Evolutionary conservation across 2,888 invertebrate genomes (phyloP), one percentile per base, ranked within the genome.

Genomic region (Gymnosoma rotundatum): DNA sequence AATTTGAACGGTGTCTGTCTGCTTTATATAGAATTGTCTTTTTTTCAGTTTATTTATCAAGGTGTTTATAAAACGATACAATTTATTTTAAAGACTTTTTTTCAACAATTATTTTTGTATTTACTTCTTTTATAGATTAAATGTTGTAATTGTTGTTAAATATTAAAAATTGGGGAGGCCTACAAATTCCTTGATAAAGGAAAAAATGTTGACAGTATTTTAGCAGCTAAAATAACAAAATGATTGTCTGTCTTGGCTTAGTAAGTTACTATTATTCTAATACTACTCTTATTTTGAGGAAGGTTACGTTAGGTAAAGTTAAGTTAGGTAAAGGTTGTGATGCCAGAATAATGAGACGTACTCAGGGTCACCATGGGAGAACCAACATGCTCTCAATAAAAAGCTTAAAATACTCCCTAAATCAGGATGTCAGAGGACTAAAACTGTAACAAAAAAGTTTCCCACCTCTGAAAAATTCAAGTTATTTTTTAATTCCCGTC

Each of bases 81-180:
- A 54, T 78, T 52, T 45, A 38, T 66, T 0, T 75, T 66, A 21
- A 6, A 16, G 52, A 50, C 7, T n/a, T 36, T 61, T 36, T 61
- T 36, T 1, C 3, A 75, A 66, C 48, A 32, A 78, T 54, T 72
- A 54, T 45, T 54, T 52, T 54, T 60, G 32, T 52, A 61, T 38
- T 21, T 54, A 38, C 21, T 61, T 69, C 48, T 60, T 48, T 69
- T 32, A 12, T 16, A 54, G 48, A 50, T 72, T 79, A n/a, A 54
- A 67, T 16, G 70, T 54, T 75, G 83, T 83, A 83, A 83, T 83
- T 79, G 79, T 79, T 75, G 52, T 21, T 78, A 79, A 83, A 83
- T 74, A 58, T 78, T 54, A 18, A 63, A 58, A 78, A 64, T 78
- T 78, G 63, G 36, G 21, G 5, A 21, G n/a, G 14, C 38, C 4